A percentile compares a stretch with the other conserved stretches of the same genome.
phyloP scores from a whole-genome alignment of 2,888 invertebrate genomes.

The Helobdella robusta region DNA sequence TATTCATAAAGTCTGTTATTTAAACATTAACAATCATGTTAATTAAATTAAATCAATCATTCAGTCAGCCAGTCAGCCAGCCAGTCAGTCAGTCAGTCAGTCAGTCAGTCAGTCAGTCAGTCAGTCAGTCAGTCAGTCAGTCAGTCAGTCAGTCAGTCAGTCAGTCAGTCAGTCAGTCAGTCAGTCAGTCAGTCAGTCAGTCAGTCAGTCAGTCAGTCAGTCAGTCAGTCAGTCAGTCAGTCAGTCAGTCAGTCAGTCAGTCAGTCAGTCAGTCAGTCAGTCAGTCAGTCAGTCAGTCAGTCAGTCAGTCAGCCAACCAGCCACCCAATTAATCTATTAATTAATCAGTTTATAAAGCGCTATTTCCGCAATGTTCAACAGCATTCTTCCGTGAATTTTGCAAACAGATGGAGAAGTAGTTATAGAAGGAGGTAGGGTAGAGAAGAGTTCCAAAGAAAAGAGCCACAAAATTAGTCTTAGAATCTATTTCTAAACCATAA shows the following conservation, averaged over 20 bases:
- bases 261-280: conserved; percentile 4
- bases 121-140: conserved; percentile 4
- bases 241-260: conserved; percentile 4
- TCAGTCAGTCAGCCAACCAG: conserved; percentile 4
- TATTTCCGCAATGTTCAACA: no score
- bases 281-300: conserved; percentile 4
- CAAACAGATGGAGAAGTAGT: no score
- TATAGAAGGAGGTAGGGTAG: no score
- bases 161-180: conserved; percentile 4
- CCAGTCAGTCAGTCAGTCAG: conserved; percentile 4
- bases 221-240: conserved; percentile 4
- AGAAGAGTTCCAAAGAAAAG: no score
- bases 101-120: conserved; percentile 4
- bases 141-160: conserved; percentile 4
- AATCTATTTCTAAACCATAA: no score
- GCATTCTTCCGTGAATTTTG: no score
- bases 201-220: conserved; percentile 4
- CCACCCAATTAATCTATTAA: background rate
- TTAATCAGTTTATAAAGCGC: no score
- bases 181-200: conserved; percentile 4
- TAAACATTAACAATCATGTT: no score
- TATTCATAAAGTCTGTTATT: no score
- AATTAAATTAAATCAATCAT: background rate
- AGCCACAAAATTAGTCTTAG: no score
- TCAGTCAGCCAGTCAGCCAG: conserved; percentile 1